Base-by-base conservation (phyloP, 2,113 vertebrate genomes). In the Sterna hirundo region DNA sequence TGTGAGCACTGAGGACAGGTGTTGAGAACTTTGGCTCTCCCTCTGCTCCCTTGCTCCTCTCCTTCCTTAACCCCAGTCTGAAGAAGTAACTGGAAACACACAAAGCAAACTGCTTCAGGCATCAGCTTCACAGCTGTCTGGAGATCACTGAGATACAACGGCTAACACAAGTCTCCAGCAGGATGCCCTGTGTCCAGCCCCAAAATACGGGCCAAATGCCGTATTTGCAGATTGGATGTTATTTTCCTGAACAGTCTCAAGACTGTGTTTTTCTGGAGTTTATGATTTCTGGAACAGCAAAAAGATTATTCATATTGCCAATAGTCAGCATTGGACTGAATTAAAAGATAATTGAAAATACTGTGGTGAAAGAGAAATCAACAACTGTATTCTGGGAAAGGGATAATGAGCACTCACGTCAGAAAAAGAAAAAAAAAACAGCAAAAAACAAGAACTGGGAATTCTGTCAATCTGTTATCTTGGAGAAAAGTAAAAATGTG, bases 351-450 rank as follows among this genome's bases (percentile, higher is more conserved):
- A 86, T 42, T 84, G 65, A 74, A 87, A 95, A 76, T 65, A 64
- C 25, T 61, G 52, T 32, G 57, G 52, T 79, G 32, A 72, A 85
- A 81, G 52, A 58, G 68, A 86, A 94, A 91, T 78, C 81, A 94
- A 78, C 79, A 93, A 12, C 75, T 65, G 22, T 91, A 68, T 94
- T 96, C 89, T 95, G 79, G 91, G 91, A 95, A 97, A 89, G 16
- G 21, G 32, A 30, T 68, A 34, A 58, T 75, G 49, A 72, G 36
- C 6, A 70, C 0, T 2, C 32, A 83, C 1, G 7, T 90, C 90
- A 93, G 66, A 74, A 68, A 64, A 66, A 61, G 6, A 27, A 38
- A 13, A 55, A 72, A 70, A 62, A 23, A 38, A 54, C 16, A 25
- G 2, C 3, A 77, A 21, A 71, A 58, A 74, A 32, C 0, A 2